Evolutionary conservation across 2,888 invertebrate species (phyloP).

Genomic region (Ennomos erosarius): DNA sequence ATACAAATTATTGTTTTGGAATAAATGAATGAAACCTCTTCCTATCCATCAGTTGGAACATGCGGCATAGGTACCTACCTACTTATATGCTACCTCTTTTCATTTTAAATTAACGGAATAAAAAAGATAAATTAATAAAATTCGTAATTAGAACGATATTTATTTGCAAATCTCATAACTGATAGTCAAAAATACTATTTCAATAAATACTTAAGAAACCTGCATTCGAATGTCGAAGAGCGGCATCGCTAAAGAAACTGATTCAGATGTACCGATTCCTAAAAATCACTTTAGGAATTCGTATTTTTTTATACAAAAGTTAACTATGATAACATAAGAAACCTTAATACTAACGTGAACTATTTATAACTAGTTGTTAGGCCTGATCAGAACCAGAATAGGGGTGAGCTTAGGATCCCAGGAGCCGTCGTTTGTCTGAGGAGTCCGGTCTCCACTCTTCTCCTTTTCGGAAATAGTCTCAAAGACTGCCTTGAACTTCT

Average conservation of each 20-base stretch:
- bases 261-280: not conserved
- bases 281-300: not conserved
- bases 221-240: too few relatives aligned
- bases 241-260: too few relatives aligned
- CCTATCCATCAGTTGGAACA: too few relatives aligned
- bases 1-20: too few relatives aligned
- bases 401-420: conserved; percentile 73
- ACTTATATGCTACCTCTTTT: too few relatives aligned
- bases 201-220: not conserved
- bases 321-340: conserved; percentile 1
- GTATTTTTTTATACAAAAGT: not conserved
- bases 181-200: not conserved
- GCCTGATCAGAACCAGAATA: conserved; percentile 66
- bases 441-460: conserved; percentile 67
- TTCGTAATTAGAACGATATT: not conserved
- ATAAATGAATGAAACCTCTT: too few relatives aligned
- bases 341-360: not conserved
- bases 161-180: not conserved
- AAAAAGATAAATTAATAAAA: too few relatives aligned
- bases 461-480: conserved; percentile 62
- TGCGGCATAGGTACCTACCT: too few relatives aligned
- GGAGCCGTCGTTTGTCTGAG: conserved; percentile 61
- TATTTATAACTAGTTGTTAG: conserved; percentile 50
- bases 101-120: too few relatives aligned
- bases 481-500: conserved; percentile 66